These are phyloP conservation scores for Bos taurus DNA, from an alignment of 2,113 vertebrate species.

Conservation along the genomic window DNA sequence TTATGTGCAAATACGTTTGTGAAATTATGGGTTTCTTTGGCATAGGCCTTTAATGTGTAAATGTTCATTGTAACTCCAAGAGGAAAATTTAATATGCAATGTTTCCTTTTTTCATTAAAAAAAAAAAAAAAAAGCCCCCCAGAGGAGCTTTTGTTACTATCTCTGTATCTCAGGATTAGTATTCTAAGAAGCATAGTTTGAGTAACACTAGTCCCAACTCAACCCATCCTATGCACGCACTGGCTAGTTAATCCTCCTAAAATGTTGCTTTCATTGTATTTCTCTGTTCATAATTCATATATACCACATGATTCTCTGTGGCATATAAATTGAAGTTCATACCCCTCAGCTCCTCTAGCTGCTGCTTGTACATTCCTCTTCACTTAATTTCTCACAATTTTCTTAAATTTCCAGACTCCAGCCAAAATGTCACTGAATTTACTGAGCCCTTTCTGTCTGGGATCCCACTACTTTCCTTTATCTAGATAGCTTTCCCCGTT, in stretches of 20 bases:
- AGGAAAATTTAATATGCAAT: conserved; percentile 7
- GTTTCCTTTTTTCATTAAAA: conserved; percentile 10
- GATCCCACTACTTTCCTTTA: not conserved
- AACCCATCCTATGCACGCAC: not conserved
- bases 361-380: not conserved
- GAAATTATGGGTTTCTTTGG: conserved; percentile 15
- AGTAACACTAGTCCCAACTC: not conserved
- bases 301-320: not conserved
- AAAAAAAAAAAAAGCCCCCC: not conserved
- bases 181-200: not conserved
- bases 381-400: not conserved
- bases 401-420: conserved; percentile 11
- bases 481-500: not conserved
- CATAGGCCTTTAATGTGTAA: conserved; percentile 34
- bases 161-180: not conserved
- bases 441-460: not conserved
- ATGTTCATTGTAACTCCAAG: not conserved
- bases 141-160: not conserved
- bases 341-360: not conserved
- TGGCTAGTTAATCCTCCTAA: not conserved
- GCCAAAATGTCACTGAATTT: not conserved
- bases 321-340: not conserved
- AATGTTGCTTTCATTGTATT: not conserved
- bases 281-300: not conserved
- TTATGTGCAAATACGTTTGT: not conserved